Base-by-base conservation (phyloP, 1,140 invertebrate genomes). In the Hypothenemus hampei region DNA sequence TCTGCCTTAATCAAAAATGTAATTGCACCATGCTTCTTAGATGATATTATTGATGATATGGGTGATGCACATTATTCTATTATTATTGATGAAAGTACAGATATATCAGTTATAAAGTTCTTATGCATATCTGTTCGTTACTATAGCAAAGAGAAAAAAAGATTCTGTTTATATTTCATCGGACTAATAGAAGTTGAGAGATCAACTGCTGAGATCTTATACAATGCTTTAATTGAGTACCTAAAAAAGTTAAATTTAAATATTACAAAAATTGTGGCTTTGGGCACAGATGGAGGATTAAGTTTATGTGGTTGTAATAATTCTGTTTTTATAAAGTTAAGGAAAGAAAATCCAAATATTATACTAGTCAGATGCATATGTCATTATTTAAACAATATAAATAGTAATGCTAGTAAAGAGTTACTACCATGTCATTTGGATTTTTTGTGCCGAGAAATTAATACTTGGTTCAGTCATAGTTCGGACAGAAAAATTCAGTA, bases 81-180 rank as follows among this genome's bases (percentile, higher is more conserved):
- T 19, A 41, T 41, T 41, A 7, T 41, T 19, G 39, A 41, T 41
- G 39, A 41, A 15, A 41, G 39, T 41, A 41, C 39, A 4, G 39
- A 41, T 21, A 15, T 41, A 7, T 41, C 15, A 3, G 6, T 5
- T 6, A 15, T 19, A 16, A 41, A 41, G 15, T 18, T 19, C 15
- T 19, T 41, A 19, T 41, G 39, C 20, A 41, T 41, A 19, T 41
- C 15, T 6, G 15, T 41, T 41, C 39, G 39, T 5, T 41, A 41
- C 19, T 41, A 41, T 21, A 41, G 39, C 20, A 19, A 41, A 21
- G 5, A 5, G 8, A 41, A 15, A 19, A 41, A 41, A 5, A 7
- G 15, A 7, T 19, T 41, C 5, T 5, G 5, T 41, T 7, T 19
- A 4, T 19, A 21, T 8, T 41, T 16, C 20, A 19, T 41, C 7